Base-by-base conservation (phyloP, 2,888 invertebrate species). In the Ochropleura plecta region DNA sequence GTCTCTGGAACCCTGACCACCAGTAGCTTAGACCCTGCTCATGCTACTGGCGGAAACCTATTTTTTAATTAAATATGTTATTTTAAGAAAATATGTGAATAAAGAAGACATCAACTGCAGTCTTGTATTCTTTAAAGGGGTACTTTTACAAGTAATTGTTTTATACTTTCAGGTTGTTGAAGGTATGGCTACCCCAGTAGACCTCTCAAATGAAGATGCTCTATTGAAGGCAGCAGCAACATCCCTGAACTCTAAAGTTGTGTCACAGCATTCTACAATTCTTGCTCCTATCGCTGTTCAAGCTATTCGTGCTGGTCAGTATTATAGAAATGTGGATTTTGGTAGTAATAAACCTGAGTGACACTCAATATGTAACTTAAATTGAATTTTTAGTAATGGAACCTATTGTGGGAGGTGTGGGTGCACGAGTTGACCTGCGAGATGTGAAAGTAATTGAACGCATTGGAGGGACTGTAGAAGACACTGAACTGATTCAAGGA, bases 371-470 rank as follows among this genome's bases (percentile, higher is more conserved):
- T 55, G 14, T 20, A 57, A 18, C 5, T 53, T 49, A 18, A 14
- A 16, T 14, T 63, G 18, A 40, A n/a, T 46, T 90, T 89, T 60
- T 87, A 95, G 97, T 94, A 80, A 96, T 94, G 97, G 97, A 96
- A 88, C 95, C 93, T 80, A 95, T 97, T 9, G 95, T 96, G 49
- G 95, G 95, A 5, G 97, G 97, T 9, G 97, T 97, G 63, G 98
- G 98, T 80, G 97, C 96, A 8, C 97, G 98, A 87, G 99, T 99
- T 48, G 99, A 99, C 95, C 97, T 99, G 63, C 97, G 98, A 91
- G 99, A 99, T 93, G 99, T 99, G 82, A 99, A 99, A 97, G 98
- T 99, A n/a, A 98, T 99, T 88, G 98, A 98, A 92, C 99, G 99
- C 91, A 97, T 99, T 80, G 99, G 99, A 53, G 99, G 99, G 57